These are phyloP conservation scores for Temnothorax rugatulus DNA, from an alignment of 2,888 invertebrate genomes.

Conservation along the genomic window DNA sequence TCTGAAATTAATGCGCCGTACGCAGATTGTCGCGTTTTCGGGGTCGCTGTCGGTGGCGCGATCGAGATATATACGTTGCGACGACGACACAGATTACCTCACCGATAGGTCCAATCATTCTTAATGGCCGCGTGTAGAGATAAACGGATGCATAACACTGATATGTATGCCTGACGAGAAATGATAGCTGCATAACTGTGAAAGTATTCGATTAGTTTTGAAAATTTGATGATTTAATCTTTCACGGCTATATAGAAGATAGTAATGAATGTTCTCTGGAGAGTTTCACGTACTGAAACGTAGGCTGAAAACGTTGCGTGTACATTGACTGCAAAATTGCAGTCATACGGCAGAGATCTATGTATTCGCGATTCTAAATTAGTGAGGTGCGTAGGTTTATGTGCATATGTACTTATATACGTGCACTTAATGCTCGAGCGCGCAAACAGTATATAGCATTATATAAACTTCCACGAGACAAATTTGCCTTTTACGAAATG, in stretches of 20 bases:
- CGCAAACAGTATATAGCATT: conserved; percentile 23
- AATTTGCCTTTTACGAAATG: conserved; percentile 29
- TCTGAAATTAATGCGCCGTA: conserved; percentile 36
- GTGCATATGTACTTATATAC: background rate
- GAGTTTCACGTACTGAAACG: background rate
- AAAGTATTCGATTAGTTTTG: background rate
- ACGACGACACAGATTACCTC: conserved; percentile 9
- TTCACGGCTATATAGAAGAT: background rate
- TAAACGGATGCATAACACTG: background rate
- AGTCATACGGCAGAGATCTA: conserved; percentile 9
- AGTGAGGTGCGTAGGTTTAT: conserved; percentile 23
- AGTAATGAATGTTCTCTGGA: conserved; percentile 13
- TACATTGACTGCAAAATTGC: conserved; percentile 16
- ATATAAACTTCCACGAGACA: conserved; percentile 31
- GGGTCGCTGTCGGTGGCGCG: background rate
- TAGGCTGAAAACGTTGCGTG: background rate
- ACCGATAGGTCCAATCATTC: background rate
- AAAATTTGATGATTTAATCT: conserved; percentile 27
- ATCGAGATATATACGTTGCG: background rate
- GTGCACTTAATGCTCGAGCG: conserved; percentile 4
- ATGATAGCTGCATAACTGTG: background rate
- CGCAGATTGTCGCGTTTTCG: conserved; percentile 35
- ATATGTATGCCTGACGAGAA: background rate
- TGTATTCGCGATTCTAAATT: conserved; percentile 34
- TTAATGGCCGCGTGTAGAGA: background rate